Conservation (phyloP, 2,797 vertebrate genomes). For the Oreonectes daqikongensis region DNA sequence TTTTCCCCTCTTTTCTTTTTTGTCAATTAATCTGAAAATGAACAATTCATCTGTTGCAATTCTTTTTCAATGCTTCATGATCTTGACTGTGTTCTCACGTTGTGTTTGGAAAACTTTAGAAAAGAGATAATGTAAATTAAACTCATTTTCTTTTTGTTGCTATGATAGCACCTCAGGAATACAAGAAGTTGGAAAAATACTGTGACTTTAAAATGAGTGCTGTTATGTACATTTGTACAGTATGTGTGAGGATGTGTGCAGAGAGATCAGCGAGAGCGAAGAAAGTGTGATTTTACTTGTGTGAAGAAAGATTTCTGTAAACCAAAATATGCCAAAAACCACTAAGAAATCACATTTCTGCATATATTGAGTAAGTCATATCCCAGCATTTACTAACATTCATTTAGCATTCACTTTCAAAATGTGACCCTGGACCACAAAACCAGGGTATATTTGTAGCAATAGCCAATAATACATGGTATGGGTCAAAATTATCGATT, state of each 20-base stretch:
- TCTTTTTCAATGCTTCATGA: no score
- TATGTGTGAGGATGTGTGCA: background rate
- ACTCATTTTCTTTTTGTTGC: background rate
- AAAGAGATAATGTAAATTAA: background rate
- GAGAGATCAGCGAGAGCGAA: background rate
- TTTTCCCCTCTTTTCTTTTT: background rate
- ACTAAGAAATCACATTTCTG: background rate
- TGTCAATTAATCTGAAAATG: background rate
- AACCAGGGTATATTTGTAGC: no score
- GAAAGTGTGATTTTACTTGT: background rate
- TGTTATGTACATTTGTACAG: background rate
- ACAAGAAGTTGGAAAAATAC: background rate
- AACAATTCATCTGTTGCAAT: no score
- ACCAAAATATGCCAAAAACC: background rate
- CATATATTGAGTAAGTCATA: background rate
- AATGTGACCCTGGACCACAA: conserved; percentile 3
- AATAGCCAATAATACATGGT: no score
- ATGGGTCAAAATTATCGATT: no score
- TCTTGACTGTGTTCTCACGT: no score
- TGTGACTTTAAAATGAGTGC: background rate
- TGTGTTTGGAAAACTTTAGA: no score
- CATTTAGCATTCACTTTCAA: background rate
- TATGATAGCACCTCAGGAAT: background rate
- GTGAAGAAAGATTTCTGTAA: background rate
- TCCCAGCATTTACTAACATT: background rate